Percentiles rank a stretch among this genome's conserved stretches.
These are phyloP conservation scores for Drosophila anomalata DNA, from an alignment of 2,888 invertebrate genomes.

Conservation along the genomic window DNA sequence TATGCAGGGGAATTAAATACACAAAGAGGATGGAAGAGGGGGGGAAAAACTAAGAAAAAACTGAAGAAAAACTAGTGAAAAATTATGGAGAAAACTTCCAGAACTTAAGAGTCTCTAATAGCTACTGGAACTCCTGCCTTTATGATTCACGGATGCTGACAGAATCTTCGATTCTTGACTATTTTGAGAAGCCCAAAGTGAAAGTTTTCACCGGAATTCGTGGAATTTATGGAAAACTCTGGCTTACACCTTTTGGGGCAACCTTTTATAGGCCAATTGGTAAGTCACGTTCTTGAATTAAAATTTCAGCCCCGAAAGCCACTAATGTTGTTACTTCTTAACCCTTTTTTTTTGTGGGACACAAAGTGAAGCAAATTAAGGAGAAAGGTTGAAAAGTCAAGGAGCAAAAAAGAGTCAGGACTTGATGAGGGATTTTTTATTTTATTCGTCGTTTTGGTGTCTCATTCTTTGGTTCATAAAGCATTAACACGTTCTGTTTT, in stretches of 20 bases:
- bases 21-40: conserved; percentile 5
- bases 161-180: conserved; percentile 6
- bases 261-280: conserved; percentile 9
- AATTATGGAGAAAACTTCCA: conserved; percentile 2
- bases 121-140: neutral
- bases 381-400: conserved; percentile 33
- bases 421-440: conserved; percentile 19
- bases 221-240: conserved; percentile 4
- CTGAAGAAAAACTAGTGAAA: neutral
- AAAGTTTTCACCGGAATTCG: neutral
- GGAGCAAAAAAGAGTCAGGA: neutral
- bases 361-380: conserved; percentile 15
- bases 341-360: neutral
- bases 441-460: conserved; percentile 19
- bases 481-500: conserved; percentile 61
- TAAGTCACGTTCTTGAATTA: conserved; percentile 42
- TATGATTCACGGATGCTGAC: conserved; percentile 3
- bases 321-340: conserved; percentile 13
- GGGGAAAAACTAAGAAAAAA: neutral
- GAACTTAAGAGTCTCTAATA: conserved; percentile 1
- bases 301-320: conserved; percentile 36
- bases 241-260: neutral
- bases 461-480: conserved; percentile 55
- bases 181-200: neutral
- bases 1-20: conserved; percentile 15